Percentiles rank a stretch among this genome's conserved stretches.
Conservation (phyloP, 2,888 invertebrate species). For the Sialis lutaria region DNA sequence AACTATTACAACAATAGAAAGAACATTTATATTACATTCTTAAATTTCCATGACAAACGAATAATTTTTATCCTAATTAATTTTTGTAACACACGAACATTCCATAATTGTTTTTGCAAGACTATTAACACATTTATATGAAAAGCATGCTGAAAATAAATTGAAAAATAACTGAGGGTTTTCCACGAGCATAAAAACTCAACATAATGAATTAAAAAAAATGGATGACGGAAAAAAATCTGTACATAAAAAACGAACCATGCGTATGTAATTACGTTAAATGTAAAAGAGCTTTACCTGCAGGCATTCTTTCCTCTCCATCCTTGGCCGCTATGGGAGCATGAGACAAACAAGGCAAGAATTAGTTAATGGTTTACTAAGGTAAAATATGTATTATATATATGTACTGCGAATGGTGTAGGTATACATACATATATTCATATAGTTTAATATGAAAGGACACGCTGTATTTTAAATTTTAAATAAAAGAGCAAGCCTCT, state of each 20-base stretch:
- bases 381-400: neutral
- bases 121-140: no score
- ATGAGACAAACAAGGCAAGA: constrained; percentile 3
- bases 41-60: no score
- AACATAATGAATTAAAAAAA: neutral
- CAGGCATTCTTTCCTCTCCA: constrained; percentile 47
- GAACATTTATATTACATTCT: no score
- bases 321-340: constrained; percentile 38
- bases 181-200: neutral
- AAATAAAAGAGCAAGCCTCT: neutral
- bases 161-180: constrained; percentile 3
- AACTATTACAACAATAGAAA: no score
- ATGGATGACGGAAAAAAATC: neutral
- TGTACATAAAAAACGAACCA: neutral
- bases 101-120: no score
- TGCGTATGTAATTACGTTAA: constrained; percentile 1
- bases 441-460: no score
- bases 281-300: constrained; percentile 31
- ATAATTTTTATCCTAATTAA: no score
- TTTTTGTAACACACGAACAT: no score
- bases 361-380: neutral
- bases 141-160: no score
- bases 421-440: no score
- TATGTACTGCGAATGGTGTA: no score
- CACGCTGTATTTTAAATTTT: neutral